phyloP scores from a whole-genome alignment of 2,113 vertebrate genomes.

The Meles meles region DNA sequence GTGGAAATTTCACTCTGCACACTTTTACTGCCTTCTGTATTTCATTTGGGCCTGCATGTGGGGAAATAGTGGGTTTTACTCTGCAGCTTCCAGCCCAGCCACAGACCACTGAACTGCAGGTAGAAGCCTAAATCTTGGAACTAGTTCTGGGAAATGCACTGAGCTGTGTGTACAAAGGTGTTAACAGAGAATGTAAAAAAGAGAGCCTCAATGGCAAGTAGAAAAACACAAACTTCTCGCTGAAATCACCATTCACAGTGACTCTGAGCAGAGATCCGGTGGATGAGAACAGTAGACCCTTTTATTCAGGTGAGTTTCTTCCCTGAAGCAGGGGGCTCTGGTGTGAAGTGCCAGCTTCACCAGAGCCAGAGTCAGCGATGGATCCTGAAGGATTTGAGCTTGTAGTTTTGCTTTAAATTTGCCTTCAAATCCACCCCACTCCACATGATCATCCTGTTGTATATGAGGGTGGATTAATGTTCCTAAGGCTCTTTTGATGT shows the following conservation, averaged over 20 bases:
- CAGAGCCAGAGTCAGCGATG: neutral
- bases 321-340: neutral
- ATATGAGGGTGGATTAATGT: neutral
- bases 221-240: neutral
- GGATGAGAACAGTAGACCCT: neutral
- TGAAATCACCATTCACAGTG: neutral
- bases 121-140: neutral
- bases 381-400: neutral
- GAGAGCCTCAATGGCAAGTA: neutral
- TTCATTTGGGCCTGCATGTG: neutral
- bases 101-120: neutral
- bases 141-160: neutral
- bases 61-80: neutral
- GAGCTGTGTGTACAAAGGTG: neutral
- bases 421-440: neutral
- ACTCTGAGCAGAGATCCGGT: neutral
- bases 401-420: neutral
- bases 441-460: neutral
- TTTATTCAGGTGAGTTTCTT: neutral
- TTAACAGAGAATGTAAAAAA: neutral
- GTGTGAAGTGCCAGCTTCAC: neutral
- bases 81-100: neutral
- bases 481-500: neutral
- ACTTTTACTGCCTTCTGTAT: neutral
- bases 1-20: neutral